Evolutionary conservation across 2,797 vertebrate species (phyloP).

Genomic region (Chrysocyon brachyurus): DNA sequence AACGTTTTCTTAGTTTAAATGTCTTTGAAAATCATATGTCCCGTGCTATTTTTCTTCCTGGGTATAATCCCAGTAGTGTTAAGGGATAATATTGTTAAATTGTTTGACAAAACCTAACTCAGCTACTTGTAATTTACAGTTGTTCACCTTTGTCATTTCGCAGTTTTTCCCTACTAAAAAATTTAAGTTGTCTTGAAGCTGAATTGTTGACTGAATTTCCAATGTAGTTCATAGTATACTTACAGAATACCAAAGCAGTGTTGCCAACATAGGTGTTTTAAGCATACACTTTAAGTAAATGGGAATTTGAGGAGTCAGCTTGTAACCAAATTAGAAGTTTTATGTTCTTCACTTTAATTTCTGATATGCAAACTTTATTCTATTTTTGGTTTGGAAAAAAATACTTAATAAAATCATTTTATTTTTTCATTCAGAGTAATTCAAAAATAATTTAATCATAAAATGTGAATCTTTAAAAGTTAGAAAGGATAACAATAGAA

Average conservation of each 20-base stretch:
- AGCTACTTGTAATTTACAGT: slow-evolving; percentile 76
- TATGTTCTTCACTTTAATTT: slow-evolving; percentile 66
- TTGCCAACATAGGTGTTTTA: slow-evolving; percentile 70
- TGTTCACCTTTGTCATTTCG: slow-evolving; percentile 76
- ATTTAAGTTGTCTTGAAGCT: slow-evolving; percentile 76
- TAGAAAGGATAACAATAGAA: background rate
- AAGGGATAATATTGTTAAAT: slow-evolving; percentile 81
- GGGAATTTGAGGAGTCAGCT: slow-evolving; percentile 70
- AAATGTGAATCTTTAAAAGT: background rate
- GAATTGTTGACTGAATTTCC: slow-evolving; percentile 81
- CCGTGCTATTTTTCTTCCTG: slow-evolving; percentile 75
- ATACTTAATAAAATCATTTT: background rate
- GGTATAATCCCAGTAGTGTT: slow-evolving; percentile 80
- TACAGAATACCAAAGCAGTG: slow-evolving; percentile 76
- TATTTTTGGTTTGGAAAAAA: slow-evolving; percentile 47
- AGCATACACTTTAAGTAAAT: slow-evolving; percentile 66
- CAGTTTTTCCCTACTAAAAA: slow-evolving; percentile 82
- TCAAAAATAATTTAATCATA: background rate
- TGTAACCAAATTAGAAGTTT: slow-evolving; percentile 60
- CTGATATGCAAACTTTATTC: slow-evolving; percentile 22
- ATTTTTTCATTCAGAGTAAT: slow-evolving; percentile 13
- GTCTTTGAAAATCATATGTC: slow-evolving; percentile 80
- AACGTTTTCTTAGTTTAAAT: slow-evolving; percentile 84
- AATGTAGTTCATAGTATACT: slow-evolving; percentile 68
- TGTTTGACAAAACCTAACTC: slow-evolving; percentile 80